Base-by-base conservation (phyloP, 1,140 invertebrate genomes). In the Drosophila rhopaloa region DNA sequence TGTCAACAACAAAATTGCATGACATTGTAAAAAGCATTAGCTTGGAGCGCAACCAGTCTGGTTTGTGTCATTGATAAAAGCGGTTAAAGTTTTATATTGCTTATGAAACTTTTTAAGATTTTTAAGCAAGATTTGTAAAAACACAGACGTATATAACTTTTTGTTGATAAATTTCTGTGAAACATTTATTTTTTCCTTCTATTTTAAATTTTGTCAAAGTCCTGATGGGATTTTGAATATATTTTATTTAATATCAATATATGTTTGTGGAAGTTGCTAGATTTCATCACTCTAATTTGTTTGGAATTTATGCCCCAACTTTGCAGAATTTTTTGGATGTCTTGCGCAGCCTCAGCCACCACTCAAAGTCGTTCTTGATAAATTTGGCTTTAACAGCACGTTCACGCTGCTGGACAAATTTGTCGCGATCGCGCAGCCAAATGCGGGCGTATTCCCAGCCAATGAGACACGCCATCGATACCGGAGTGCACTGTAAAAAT, bases 291-390 rank as follows among this genome's bases (percentile, higher is more conserved):
- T 8, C 6, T 8, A 14, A 14, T 14, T 47, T 35, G 43, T 24
- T 11, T n/a, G 0, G 4, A 1, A n/a, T 8, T 43, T 47, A 44
- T 41, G 57, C 3, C 56, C 9, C 63, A 2, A 37, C 57, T 56
- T 63, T 53, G 32, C 83, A 88, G 50, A 79, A 79, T 6, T 41
- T 46, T 13, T 74, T 89, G 9, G 57, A 46, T 2, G 79, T 77
- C 43, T 61, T 77, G 7, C 70, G 90, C 41, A 81, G 40, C 6
- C 75, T 75, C 0, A 91, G 57, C 90, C 90, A 91, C 71, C 71
- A 79, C 5, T 78, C 71, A 11, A 81, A 91, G 35, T 91, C 90
- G 27, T 91, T 91, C 44, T 79, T 66, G 3, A 91, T 81, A 4
- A 43, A 44, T 59, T 88, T 81, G 0, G 60, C 41, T 27, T 59